Evolutionary conservation across 2,113 vertebrate species (phyloP).

Genomic region (Gadus chalcogrammus): DNA sequence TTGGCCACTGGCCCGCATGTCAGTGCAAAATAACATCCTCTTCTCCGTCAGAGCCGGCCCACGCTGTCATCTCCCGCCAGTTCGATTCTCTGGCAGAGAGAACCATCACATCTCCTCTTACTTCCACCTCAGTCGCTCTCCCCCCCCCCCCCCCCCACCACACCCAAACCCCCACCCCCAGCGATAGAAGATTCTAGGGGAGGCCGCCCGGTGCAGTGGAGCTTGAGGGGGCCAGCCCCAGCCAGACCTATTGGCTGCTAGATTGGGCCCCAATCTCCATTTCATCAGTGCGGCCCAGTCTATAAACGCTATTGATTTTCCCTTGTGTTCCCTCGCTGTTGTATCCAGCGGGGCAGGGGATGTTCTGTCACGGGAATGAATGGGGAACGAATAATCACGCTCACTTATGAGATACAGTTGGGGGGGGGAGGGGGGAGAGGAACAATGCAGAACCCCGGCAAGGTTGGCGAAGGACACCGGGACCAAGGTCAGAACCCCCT

Average conservation of each 20-base stretch:
- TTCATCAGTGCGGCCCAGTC: conserved; percentile 59
- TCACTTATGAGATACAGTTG: conserved; percentile 18
- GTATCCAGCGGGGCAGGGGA: conserved; percentile 46
- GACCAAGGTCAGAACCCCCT: too few species aligned
- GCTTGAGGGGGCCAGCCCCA: conserved; percentile 41
- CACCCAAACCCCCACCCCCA: conserved; percentile 1
- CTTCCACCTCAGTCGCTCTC: conserved; percentile 38
- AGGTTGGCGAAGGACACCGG: too few species aligned
- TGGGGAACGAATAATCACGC: conserved; percentile 61
- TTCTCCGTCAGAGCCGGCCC: too few species aligned
- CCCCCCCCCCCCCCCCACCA: not conserved
- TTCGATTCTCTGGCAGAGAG: conserved; percentile 21
- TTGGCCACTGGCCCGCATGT: too few species aligned
- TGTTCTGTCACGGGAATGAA: conserved; percentile 39
- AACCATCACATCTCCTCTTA: conserved; percentile 42
- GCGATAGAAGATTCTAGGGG: conserved; percentile 40
- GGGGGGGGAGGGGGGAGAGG: not conserved
- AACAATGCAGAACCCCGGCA: too few species aligned
- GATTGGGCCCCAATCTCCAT: conserved; percentile 56
- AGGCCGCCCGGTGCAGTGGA: conserved; percentile 1
- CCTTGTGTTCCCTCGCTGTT: conserved; percentile 48
- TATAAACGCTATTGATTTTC: conserved; percentile 73
- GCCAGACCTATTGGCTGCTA: conserved; percentile 56
- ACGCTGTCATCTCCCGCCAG: conserved; percentile 4
- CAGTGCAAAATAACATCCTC: too few species aligned